phyloP scores from a whole-genome alignment of 2,888 invertebrate species.

The Trichopoda pennipes region DNA sequence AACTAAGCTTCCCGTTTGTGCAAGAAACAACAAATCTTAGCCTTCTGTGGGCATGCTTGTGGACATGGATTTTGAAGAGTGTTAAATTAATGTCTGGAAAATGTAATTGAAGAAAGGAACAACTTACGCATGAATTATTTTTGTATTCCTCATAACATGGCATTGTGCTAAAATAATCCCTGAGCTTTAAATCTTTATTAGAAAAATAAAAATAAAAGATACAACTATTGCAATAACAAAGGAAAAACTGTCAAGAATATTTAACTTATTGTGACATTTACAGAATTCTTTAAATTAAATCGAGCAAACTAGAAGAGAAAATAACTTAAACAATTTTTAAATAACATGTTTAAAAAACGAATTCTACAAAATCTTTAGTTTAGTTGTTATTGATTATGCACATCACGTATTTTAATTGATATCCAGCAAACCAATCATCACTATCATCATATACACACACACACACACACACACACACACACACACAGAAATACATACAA shows the following conservation, averaged over 20 bases:
- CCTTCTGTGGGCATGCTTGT: too few relatives aligned
- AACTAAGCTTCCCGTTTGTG: too few relatives aligned
- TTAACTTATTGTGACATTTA: neutral
- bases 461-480: neutral
- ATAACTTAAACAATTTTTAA: neutral
- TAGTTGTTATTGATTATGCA: conserved; percentile 68
- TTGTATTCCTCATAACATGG: too few relatives aligned
- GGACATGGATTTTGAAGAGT: too few relatives aligned
- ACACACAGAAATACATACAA: conserved; percentile 18
- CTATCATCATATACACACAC: neutral
- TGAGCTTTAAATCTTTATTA: too few relatives aligned
- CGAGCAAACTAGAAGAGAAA: neutral
- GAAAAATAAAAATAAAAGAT: too few relatives aligned
- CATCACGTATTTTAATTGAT: conserved; percentile 80
- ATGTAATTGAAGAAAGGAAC: too few relatives aligned
- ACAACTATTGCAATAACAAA: too few relatives aligned
- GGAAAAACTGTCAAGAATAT: neutral
- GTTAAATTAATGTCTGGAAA: too few relatives aligned
- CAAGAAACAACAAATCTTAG: too few relatives aligned
- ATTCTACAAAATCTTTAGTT: conserved; percentile 24
- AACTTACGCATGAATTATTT: too few relatives aligned
- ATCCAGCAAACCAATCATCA: conserved; percentile 69
- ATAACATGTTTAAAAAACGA: conserved; percentile 1
- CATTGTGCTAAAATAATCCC: too few relatives aligned
- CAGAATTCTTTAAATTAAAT: neutral